A percentile compares a stretch with the other conserved stretches of the same genome.
Evolutionary conservation across 2,888 invertebrate genomes (phyloP).

Genomic region (Micropterix aruncella): DNA sequence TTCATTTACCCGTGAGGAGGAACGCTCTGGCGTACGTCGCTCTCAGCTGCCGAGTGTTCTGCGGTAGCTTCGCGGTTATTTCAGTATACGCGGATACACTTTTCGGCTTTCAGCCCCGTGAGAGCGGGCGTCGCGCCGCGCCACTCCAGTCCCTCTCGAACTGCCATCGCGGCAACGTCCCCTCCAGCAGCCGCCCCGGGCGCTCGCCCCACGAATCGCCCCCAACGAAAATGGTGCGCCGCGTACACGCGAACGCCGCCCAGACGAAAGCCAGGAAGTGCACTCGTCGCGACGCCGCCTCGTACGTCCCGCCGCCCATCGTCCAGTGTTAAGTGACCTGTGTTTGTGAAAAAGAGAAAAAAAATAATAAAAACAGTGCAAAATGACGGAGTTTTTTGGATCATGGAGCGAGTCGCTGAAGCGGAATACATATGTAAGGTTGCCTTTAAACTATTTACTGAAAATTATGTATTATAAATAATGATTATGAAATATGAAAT

Average conservation of each 20-base stretch:
- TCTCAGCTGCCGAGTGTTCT: no score
- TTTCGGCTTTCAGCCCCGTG: not conserved
- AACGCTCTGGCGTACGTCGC: no score
- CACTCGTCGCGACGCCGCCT: not conserved
- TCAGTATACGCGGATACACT: not conserved
- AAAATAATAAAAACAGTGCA: slow-evolving; percentile 3
- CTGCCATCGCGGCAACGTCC: not conserved
- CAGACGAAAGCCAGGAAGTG: not conserved
- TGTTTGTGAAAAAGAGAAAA: no score
- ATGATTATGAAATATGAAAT: no score
- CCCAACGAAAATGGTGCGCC: not conserved
- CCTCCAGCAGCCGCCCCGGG: not conserved
- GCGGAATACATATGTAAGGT: slow-evolving; percentile 7
- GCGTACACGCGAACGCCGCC: not conserved
- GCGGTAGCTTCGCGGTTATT: not conserved
- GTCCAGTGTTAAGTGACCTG: not conserved
- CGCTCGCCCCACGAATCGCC: not conserved
- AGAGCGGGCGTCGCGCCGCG: not conserved
- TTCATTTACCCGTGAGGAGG: no score
- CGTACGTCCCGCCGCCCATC: not conserved
- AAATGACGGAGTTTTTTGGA: slow-evolving; percentile 37
- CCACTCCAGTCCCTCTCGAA: not conserved
- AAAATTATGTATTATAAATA: no score
- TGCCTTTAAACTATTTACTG: not conserved
- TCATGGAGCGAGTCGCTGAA: slow-evolving; percentile 21